Evolutionary conservation across 1,140 invertebrate genomes (phyloP), one percentile per base, ranked within the genome.

Genomic region (Manduca sexta): DNA sequence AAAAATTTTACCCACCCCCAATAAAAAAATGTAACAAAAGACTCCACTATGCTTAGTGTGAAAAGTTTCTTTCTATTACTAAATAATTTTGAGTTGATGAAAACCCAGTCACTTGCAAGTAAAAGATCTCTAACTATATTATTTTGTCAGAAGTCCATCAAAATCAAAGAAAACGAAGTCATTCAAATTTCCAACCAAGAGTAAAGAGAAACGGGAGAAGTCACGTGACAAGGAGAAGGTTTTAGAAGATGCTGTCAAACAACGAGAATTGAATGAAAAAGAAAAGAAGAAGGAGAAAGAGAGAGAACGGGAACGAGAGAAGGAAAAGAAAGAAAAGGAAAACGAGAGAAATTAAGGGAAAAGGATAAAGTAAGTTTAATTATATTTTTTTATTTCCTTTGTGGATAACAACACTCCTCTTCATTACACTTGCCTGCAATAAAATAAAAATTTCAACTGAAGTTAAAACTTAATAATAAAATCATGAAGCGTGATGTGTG

Each of bases 121-220:
- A n/a, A n/a, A n/a, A n/a, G n/a, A 33, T 47, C 0, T 50, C 15
- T 53, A 33, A 41, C 40, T 38, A 30, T 33, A 43, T 34, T 11
- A 51, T 62, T 66, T 52, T 86, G 86, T 39, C 64, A 96, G 94
- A 84, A 97, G 95, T 88, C 95, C 95, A 33, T 95, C 93, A 12
- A 97, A 97, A 87, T 90, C 89, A 29, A 97, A 97, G 77, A 97
- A 97, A 77, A 91, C 92, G n/a, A 96, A 96, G 83, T 90, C 94
- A 4, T 97, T 97, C 67, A 96, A 95, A 82, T 95, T 96, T 72
- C 90, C 92, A 12, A 90, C 92, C 14, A 95, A 94, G 65, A 93
- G 91, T 57, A 94, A 95, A 64, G 93, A 95, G 54, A 95, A 95
- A 69, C 87, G 93, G 33, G 93, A 95, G 69, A 94, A 95, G 70